Percentiles rank a stretch among this genome's conserved stretches.
phyloP scores from a whole-genome alignment of 2,888 invertebrate species.

The Nomada ruficornis region DNA sequence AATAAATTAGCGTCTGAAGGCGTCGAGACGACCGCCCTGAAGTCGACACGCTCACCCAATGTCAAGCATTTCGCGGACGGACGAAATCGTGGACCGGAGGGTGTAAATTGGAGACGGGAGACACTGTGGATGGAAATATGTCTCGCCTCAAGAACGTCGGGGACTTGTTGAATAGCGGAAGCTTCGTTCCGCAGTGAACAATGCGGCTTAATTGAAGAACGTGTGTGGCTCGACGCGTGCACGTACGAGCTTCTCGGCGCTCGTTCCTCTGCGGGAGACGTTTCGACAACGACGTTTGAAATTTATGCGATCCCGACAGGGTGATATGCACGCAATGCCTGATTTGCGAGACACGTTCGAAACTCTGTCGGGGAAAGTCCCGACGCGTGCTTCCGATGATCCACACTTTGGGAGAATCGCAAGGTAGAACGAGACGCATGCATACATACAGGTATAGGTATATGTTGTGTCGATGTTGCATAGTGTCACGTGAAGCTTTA shows the following conservation, averaged over 20 bases:
- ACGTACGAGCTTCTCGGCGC: background rate
- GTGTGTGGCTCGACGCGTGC: constrained; percentile 5
- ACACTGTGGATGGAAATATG: constrained; percentile 56
- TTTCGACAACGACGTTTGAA: constrained; percentile 34
- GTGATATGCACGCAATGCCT: constrained; percentile 63
- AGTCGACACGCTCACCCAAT: constrained; percentile 26
- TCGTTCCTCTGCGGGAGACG: constrained; percentile 4
- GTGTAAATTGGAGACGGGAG: constrained; percentile 56
- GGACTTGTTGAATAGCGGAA: constrained; percentile 74
- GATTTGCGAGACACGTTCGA: constrained; percentile 59
- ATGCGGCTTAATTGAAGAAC: constrained; percentile 65
- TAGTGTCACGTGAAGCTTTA: no score
- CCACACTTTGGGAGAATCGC: constrained; percentile 44
- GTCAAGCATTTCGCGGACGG: constrained; percentile 12
- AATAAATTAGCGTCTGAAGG: constrained; percentile 53
- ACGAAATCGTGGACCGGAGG: constrained; percentile 27
- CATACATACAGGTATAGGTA: no score
- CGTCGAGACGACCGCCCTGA: constrained; percentile 26
- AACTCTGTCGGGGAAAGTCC: constrained; percentile 51
- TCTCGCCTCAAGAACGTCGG: constrained; percentile 48
- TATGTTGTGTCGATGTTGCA: no score
- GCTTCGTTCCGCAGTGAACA: constrained; percentile 60
- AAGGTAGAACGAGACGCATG: background rate
- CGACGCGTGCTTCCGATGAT: constrained; percentile 49
- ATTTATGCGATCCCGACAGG: constrained; percentile 66